phyloP scores from a whole-genome alignment of 2,113 vertebrate species.

The Neotoma lepida region DNA sequence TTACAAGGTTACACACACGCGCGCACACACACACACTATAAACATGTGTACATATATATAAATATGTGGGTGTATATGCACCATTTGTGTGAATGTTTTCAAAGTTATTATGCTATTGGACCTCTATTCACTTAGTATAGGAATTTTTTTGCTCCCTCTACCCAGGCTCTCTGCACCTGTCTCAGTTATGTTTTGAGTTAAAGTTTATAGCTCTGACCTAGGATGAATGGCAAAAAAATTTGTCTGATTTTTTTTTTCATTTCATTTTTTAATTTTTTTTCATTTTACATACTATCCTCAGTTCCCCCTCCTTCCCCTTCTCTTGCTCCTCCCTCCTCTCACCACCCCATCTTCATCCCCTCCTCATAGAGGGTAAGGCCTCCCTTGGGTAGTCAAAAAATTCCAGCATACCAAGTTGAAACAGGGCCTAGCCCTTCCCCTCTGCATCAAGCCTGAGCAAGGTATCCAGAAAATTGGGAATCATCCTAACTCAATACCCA shows the following conservation, averaged over 20 bases:
- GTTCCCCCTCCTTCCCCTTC: too few species aligned
- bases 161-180: neutral
- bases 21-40: neutral
- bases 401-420: too few species aligned
- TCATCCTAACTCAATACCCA: too few species aligned
- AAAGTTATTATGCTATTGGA: neutral
- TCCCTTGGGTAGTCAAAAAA: too few species aligned
- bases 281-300: too few species aligned
- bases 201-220: neutral
- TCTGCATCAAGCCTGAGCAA: too few species aligned
- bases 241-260: neutral
- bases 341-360: too few species aligned
- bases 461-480: too few species aligned
- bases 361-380: too few species aligned
- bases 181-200: constrained; percentile 29
- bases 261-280: too few species aligned
- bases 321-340: too few species aligned
- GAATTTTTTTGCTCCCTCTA: neutral
- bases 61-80: neutral
- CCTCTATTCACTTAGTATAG: neutral
- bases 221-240: neutral
- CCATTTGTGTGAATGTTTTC: neutral
- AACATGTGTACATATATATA: neutral
- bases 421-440: too few species aligned
- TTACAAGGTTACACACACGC: neutral